Conservation (phyloP, 2,888 invertebrate species). For the Dione juno region DNA sequence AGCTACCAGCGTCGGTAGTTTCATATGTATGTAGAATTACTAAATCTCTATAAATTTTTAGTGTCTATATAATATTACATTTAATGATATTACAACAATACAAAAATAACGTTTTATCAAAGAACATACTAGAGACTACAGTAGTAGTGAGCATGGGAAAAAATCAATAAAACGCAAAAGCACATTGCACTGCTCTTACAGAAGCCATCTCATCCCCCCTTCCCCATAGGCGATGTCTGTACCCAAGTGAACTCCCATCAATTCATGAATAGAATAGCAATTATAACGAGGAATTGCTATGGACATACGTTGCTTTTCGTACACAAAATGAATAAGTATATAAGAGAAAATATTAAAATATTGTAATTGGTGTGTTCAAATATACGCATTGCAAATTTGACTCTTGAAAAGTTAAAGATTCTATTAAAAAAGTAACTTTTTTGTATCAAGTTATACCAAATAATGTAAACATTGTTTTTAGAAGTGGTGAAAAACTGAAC, state of each 20-base stretch:
- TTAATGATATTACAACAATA: too few species aligned
- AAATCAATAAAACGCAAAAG: constrained; percentile 31
- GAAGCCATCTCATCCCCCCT: constrained; percentile 19
- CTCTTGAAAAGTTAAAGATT: too few species aligned
- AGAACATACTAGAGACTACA: neutral
- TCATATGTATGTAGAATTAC: too few species aligned
- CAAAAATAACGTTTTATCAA: neutral
- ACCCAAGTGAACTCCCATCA: constrained; percentile 5
- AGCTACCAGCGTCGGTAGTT: too few species aligned
- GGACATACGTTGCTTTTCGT: neutral
- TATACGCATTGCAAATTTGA: too few species aligned
- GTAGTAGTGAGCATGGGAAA: constrained; percentile 8
- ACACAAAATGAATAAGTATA: neutral
- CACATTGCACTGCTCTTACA: constrained; percentile 28
- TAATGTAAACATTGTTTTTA: too few species aligned
- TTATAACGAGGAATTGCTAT: neutral
- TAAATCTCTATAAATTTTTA: too few species aligned
- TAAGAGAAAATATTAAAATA: neutral
- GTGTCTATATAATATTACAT: too few species aligned
- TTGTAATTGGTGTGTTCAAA: too few species aligned
- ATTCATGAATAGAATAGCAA: constrained; percentile 10
- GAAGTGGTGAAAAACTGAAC: too few species aligned
- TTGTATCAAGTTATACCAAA: too few species aligned
- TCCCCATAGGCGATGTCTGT: constrained; percentile 18
- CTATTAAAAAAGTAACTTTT: too few species aligned